Conservation (phyloP, 2,888 invertebrate species). For the Carcina quercana region DNA sequence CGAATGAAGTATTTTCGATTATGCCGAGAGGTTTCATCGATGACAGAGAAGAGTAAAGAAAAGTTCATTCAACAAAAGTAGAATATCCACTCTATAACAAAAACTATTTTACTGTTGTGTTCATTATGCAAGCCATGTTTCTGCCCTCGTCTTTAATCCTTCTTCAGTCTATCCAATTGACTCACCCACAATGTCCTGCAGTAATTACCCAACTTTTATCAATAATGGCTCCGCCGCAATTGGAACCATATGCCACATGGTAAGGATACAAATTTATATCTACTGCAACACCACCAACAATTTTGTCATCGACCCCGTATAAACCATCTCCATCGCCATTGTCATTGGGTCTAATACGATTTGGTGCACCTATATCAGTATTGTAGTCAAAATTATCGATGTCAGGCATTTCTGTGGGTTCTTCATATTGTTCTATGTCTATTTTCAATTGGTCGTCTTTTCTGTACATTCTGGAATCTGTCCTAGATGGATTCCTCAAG, state of each 20-base stretch:
- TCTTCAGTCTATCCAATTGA: no score
- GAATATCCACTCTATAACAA: no score
- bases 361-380: constrained; percentile 20
- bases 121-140: no score
- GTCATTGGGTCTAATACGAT: constrained; percentile 12
- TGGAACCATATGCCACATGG: constrained; percentile 55
- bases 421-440: constrained; percentile 47
- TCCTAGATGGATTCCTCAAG: constrained; percentile 1
- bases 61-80: no score
- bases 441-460: constrained; percentile 21
- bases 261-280: constrained; percentile 62
- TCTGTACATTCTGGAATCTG: constrained; percentile 11
- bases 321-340: not conserved
- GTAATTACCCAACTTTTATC: constrained; percentile 53
- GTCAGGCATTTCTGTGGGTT: constrained; percentile 40
- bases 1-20: no score
- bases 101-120: no score
- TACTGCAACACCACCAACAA: constrained; percentile 56
- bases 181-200: constrained; percentile 68
- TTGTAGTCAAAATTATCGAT: constrained; percentile 44
- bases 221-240: constrained; percentile 63
- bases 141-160: no score
- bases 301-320: constrained; percentile 48
- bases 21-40: no score
- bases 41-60: no score